Percentiles rank a stretch among this genome's conserved stretches.
These are phyloP conservation scores for Eutrigla gurnardus DNA, from an alignment of 2,797 vertebrate species.

Conservation along the genomic window DNA sequence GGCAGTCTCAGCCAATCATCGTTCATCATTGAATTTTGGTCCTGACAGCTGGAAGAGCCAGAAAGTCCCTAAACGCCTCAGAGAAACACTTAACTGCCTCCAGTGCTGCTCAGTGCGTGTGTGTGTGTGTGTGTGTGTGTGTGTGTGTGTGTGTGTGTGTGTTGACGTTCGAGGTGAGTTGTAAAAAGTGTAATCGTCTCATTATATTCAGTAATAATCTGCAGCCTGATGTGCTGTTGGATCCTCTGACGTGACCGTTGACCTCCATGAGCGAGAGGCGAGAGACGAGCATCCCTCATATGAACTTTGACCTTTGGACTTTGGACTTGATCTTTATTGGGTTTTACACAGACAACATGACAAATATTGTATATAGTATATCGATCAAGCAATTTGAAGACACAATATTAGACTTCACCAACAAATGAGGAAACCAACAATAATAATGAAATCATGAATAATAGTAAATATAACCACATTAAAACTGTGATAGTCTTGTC, in stretches of 20 bases:
- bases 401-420: too few species aligned
- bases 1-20: conserved; percentile 70
- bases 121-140: conserved; percentile 24
- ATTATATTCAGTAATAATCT: conserved; percentile 58
- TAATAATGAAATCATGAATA: too few species aligned
- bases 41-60: conserved; percentile 75
- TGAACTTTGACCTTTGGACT: conserved; percentile 42
- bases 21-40: conserved; percentile 72
- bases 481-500: not conserved
- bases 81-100: conserved; percentile 69
- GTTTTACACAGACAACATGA: not conserved
- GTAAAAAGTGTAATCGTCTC: conserved; percentile 51
- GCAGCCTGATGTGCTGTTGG: conserved; percentile 8
- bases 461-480: not conserved
- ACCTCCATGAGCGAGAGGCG: not conserved
- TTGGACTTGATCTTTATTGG: not conserved
- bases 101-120: conserved; percentile 32
- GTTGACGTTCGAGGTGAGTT: conserved; percentile 46
- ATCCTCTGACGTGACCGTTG: conserved; percentile 38
- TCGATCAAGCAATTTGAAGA: too few species aligned
- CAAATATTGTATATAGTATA: too few species aligned
- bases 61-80: conserved; percentile 72
- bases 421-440: too few species aligned
- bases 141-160: conserved; percentile 18
- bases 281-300: not conserved